Evolutionary conservation across 2,113 vertebrate species (phyloP).

Genomic region (Dromaius novaehollandiae): DNA sequence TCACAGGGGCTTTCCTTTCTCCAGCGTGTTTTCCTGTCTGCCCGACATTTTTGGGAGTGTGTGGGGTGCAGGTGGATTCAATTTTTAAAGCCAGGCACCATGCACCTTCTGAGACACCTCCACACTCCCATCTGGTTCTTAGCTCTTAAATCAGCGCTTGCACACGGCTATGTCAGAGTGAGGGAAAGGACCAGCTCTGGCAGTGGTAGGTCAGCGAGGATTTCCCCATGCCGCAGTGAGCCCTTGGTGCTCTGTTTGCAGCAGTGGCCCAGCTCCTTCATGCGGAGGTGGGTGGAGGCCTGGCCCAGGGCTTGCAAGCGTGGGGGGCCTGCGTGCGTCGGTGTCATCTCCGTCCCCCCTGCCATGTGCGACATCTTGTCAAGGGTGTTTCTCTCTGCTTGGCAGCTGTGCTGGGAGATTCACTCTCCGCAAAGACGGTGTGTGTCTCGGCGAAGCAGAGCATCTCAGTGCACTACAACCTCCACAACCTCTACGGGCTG

Average conservation of each 20-base stretch:
- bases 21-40: neutral
- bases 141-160: neutral
- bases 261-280: neutral
- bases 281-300: neutral
- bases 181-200: neutral
- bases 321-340: accelerated
- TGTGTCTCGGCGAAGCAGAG: conserved; percentile 78
- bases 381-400: neutral
- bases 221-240: neutral
- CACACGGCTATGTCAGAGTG: neutral
- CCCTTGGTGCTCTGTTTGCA: neutral
- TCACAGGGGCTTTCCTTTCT: neutral
- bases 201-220: neutral
- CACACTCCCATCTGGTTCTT: neutral
- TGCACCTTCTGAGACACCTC: neutral
- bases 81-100: neutral
- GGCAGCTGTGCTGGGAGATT: conserved; percentile 71
- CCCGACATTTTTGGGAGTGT: neutral
- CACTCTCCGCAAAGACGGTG: conserved; percentile 72
- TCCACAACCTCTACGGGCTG: conserved; percentile 82
- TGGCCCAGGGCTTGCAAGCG: neutral
- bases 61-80: neutral
- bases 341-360: neutral
- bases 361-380: accelerated
- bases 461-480: conserved; percentile 76